Base-by-base conservation (phyloP, 2,113 vertebrate species). In the Mesoclemmys tuberculata region DNA sequence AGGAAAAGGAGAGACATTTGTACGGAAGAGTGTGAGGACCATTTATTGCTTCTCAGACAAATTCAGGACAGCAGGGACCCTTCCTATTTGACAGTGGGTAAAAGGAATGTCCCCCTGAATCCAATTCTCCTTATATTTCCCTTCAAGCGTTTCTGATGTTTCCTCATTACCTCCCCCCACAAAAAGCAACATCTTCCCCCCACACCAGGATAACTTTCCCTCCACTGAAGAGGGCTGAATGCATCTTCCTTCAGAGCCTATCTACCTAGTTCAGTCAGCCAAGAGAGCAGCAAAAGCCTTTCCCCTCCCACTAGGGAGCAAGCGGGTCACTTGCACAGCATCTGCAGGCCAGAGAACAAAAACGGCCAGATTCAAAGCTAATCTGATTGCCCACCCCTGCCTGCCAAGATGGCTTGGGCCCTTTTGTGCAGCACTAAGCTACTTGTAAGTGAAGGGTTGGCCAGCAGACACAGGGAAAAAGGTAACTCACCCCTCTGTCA, bases 401-500 rank as follows among this genome's bases (percentile, higher is more conserved):
- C n/a, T 29, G 61, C 35, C 82, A 75, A 44, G 38, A 22, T 77
- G 24, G 74, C 21, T 41, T 87, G 8, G 51, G 21, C 0, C 6
- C 48, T 90, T 52, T 61, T 48, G 55, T 74, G 81, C 61, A 71
- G 80, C 7, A 10, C 49, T 78, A 93, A 82, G 54, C 12, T 51
- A n/a, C 18, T 6, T 68, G 64, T n/a, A n/a, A 22, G 41, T 79
- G 27, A 4, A 79, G 41, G 22, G 13, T 18, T 88, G 87, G 84
- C 44, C 87, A 84, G 78, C 38, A 80, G 49, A 95, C 26, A 87
- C 71, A 46, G 27, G 29, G 74, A 38, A 44, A 71, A 21, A 44
- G 41, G 48, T 97, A 96, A 92, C 98, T 98, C 94, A 99, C 99
- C 97, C 99, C 99, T 98, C 99, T 98, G 97, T 99, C 99, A 48